Base-by-base conservation (phyloP, 1,140 invertebrate species). In the Orius insidiosus region DNA sequence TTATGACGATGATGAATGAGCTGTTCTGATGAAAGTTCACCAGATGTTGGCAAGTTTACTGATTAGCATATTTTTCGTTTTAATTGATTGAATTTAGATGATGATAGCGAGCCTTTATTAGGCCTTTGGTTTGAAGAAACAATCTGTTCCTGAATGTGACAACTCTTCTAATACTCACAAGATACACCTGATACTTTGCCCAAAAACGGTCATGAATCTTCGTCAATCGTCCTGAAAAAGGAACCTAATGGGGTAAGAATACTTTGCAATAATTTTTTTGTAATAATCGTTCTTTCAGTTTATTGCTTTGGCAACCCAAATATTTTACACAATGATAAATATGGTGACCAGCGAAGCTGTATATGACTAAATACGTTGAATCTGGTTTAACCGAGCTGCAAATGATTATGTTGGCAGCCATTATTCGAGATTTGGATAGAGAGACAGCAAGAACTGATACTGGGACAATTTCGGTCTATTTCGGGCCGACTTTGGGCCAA, bases 121-220 rank as follows among this genome's bases (percentile, higher is more conserved):
- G 87, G 87, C 0, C 71, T 86, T 46, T 92, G 87, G 85, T 89
- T 93, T 65, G 86, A 92, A 60, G 85, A 89, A 61, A 89, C 86
- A 0, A 61, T 80, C 80, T 18, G 84, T 83, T 9, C 76, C 79
- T 0, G 81, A 84, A 53, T 58, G 65, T 50, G 44, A 51, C 14
- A 51, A 34, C 15, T 49, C 47, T 6, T 38, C 47, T 3, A 49
- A 49, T 31, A 41, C 40, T 42, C 37, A 6, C 47, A 49, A 33
- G 47, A 49, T 33, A 36, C 47, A 7, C 39, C 34, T n/a, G 47
- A 49, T 33, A 36, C 47, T 1, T 31, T 45, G 10, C 33, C 39
- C 9, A 52, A 50, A 40, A 47, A 32, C 14, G 38, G 48, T 49
- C 30, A 51, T 53, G 31, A 56, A 57, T 31, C 52, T 48, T 55